These are phyloP conservation scores for Drosophila maculinotata DNA, from an alignment of 2,888 invertebrate species.

Conservation along the genomic window DNA sequence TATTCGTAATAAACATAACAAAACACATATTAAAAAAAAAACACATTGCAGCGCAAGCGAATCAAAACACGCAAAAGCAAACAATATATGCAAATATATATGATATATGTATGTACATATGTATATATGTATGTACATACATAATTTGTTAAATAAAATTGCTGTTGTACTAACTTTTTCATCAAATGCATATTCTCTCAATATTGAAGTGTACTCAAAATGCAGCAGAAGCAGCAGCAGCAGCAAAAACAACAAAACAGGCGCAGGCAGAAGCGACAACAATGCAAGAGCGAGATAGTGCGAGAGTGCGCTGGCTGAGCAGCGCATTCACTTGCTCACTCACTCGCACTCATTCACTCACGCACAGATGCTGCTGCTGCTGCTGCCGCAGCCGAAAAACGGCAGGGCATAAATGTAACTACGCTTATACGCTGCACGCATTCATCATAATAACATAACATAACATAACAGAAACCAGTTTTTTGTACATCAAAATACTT, in stretches of 20 bases:
- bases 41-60: conserved; percentile 11
- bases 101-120: too few species aligned
- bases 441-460: conserved; percentile 14
- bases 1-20: conserved; percentile 11
- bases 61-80: conserved; percentile 20
- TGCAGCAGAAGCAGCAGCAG: conserved; percentile 12
- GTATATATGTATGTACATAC: conserved; percentile 5
- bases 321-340: conserved; percentile 25
- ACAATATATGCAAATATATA: too few species aligned
- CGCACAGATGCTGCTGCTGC: conserved; percentile 43
- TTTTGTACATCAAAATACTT: too few species aligned
- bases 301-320: conserved; percentile 31
- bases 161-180: conserved; percentile 49
- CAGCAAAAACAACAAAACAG: too few species aligned
- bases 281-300: conserved; percentile 35
- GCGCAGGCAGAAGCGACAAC: conserved; percentile 9
- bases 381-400: conserved; percentile 31
- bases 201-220: conserved; percentile 31
- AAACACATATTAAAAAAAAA: conserved; percentile 17
- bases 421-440: conserved; percentile 38
- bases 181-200: conserved; percentile 40
- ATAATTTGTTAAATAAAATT: conserved; percentile 24
- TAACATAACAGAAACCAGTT: too few species aligned
- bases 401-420: conserved; percentile 19
- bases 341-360: conserved; percentile 27